These are phyloP conservation scores for Eulemur rufifrons DNA, from an alignment of 2,113 vertebrate genomes.

Conservation along the genomic window DNA sequence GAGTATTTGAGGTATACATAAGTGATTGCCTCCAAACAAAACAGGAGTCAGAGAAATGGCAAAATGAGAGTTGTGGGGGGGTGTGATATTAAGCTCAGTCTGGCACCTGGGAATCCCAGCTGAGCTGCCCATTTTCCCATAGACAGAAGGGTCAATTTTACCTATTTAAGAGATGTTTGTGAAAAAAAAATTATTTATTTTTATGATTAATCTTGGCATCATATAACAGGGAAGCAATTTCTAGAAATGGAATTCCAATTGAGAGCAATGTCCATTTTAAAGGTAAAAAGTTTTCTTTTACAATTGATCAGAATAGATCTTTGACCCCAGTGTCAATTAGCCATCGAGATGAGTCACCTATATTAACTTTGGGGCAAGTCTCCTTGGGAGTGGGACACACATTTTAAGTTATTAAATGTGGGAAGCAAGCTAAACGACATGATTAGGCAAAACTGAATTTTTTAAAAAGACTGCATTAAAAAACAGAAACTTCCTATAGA, in stretches of 20 bases:
- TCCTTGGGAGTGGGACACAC: background rate
- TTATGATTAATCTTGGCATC: background rate
- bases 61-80: accelerated
- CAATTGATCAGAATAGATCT: too few relatives aligned
- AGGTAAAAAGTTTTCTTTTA: background rate
- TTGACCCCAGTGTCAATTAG: accelerated
- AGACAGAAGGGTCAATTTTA: background rate
- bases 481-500: background rate
- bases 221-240: background rate
- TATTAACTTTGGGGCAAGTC: background rate
- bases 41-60: background rate
- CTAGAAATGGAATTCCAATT: background rate
- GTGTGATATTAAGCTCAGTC: accelerated
- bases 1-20: background rate
- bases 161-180: background rate
- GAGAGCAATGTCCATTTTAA: background rate
- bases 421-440: background rate
- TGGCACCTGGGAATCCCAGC: background rate
- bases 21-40: background rate
- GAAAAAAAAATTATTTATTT: background rate
- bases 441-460: background rate
- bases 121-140: background rate
- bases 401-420: background rate
- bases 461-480: background rate
- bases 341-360: too few relatives aligned